Conservation (phyloP, 2,888 invertebrate species). For the Schizaphis graminum region DNA sequence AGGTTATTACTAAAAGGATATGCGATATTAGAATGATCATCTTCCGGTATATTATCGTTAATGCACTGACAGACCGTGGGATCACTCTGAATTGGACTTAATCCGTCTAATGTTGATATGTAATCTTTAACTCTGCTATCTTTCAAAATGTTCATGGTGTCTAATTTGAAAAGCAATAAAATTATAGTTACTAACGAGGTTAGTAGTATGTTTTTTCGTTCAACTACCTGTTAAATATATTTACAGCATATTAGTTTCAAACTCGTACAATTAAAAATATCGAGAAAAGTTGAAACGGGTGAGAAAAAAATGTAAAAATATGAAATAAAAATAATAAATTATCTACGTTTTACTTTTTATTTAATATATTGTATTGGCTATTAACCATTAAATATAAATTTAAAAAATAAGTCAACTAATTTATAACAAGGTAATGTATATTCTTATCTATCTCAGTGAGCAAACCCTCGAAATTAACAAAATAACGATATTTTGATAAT, state of each 20-base stretch:
- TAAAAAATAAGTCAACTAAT: no score
- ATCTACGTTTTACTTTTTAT: no score
- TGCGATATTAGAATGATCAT: background rate
- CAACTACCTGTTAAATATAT: background rate
- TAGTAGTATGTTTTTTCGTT: background rate
- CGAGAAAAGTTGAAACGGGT: background rate
- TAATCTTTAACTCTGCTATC: background rate
- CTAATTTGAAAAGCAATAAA: background rate
- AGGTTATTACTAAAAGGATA: background rate
- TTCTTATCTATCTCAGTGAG: no score
- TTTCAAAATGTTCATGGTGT: constrained; percentile 3
- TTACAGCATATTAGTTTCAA: background rate
- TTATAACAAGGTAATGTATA: no score
- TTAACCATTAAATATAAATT: no score
- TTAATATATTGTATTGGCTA: no score
- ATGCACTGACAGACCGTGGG: background rate
- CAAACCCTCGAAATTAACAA: no score
- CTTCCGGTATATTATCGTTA: background rate
- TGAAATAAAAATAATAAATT: background rate
- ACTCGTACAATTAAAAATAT: background rate
- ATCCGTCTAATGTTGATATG: background rate
- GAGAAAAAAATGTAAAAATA: background rate
- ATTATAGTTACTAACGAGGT: background rate
- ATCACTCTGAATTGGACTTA: background rate
- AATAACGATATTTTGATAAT: no score